Evolutionary conservation across 2,797 vertebrate genomes (phyloP).

Genomic region (Urocyon cinereoargenteus): DNA sequence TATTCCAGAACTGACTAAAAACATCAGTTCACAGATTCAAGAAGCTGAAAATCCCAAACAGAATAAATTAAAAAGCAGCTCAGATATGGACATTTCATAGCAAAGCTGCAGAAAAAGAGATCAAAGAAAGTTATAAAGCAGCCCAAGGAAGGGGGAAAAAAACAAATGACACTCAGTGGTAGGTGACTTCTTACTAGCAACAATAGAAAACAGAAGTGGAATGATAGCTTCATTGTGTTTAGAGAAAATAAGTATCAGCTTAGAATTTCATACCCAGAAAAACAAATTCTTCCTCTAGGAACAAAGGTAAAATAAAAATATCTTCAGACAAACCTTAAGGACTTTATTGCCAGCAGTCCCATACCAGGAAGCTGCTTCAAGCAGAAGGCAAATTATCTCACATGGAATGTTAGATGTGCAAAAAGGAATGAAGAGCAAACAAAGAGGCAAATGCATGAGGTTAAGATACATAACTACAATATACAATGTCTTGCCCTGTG

Average conservation of each 20-base stretch:
- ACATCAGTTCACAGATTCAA: background rate
- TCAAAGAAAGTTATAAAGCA: background rate
- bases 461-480: background rate
- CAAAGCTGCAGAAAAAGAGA: background rate
- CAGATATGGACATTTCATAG: background rate
- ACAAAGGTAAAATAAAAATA: background rate
- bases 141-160: background rate
- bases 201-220: slow-evolving; percentile 14
- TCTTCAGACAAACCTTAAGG: background rate
- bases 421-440: background rate
- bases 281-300: background rate
- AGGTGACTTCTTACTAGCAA: background rate
- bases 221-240: background rate
- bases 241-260: background rate
- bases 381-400: background rate
- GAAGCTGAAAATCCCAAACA: background rate
- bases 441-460: background rate
- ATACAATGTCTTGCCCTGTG: background rate
- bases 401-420: background rate
- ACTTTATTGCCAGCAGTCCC: background rate
- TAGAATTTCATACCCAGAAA: background rate
- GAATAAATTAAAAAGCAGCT: background rate
- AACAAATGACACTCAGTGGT: background rate
- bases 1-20: background rate
- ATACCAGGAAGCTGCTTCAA: background rate